Evolutionary conservation across 1,140 invertebrate species (phyloP), one percentile per base, ranked within the genome.

Genomic region (Euwallacea fornicatus): DNA sequence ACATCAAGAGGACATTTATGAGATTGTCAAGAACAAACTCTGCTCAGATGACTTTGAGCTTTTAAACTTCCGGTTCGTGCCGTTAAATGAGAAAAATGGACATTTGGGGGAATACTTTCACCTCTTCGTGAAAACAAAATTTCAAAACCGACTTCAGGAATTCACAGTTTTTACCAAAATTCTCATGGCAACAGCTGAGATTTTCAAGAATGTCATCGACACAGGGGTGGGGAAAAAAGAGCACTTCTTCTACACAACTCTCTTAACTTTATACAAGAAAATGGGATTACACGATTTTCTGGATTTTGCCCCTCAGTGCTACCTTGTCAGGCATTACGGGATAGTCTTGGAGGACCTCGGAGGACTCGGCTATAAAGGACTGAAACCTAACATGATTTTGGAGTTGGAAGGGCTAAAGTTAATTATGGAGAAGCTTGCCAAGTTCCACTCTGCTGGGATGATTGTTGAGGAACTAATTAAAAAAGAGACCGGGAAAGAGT

Each of bases 71-170:
- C 11, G 11, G 7, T 33, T 72, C 11, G 15, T 8, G 42, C 9
- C 46, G 0, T 43, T 72, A 63, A 64, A 33, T 47, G 58, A 68
- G 58, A 62, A 21, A 21, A 72, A 72, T 47, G 71, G 71, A 16
- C 71, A 72, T 59, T 61, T 72, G 33, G 71, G 71, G n/a, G 54
- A 72, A 21, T 72, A 72, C 42, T 72, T 47, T 41, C 46, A 66
- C 15, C 46, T 72, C 4, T n/a, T 62, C 46, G 43, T 72, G 9
- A 41, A 42, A 6, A 42, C 62, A 42, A 46, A 46, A 43, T 41
- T 8, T 50, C n/a, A 68, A 47, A 47, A 10, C 10, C 9, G 44
- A n/a, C 42, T 42, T 7, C 7, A 62, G 16, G 8, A 42, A 0
- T 42, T 72, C 11, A 60, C 15, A 33, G n/a, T 71, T 10, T 72